phyloP scores from a whole-genome alignment of 1,140 invertebrate genomes.

The Orchesella cincta region DNA sequence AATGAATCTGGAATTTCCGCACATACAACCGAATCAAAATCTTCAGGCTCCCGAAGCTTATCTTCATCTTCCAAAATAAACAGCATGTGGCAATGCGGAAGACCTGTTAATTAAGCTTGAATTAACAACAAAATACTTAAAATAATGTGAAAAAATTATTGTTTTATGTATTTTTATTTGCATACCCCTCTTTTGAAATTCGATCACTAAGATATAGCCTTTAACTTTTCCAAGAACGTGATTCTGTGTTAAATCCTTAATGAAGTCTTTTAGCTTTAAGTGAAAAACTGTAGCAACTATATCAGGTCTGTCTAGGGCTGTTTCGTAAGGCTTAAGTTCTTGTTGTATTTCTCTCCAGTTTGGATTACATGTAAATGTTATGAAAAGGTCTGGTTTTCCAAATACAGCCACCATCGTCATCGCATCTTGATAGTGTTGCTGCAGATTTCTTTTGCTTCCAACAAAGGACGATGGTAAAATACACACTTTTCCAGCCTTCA shows the following conservation, averaged over 20 bases:
- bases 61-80: conserved; percentile 39
- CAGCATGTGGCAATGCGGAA: conserved; percentile 35
- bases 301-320: conserved; percentile 55
- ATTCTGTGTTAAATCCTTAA: conserved; percentile 41
- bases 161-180: not conserved
- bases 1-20: conserved; percentile 40
- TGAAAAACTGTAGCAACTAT: conserved; percentile 58
- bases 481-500: conserved; percentile 28
- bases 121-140: not conserved
- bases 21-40: conserved; percentile 32
- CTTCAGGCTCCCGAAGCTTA: conserved; percentile 42
- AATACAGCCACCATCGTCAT: conserved; percentile 59
- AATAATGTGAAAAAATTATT: not conserved
- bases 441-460: conserved; percentile 52
- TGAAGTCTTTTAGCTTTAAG: conserved; percentile 56
- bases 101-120: conserved; percentile 32
- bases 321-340: conserved; percentile 52
- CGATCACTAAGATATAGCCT: conserved; percentile 45
- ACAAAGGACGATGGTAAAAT: conserved; percentile 46
- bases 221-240: not conserved
- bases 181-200: conserved; percentile 48
- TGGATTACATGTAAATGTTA: conserved; percentile 61
- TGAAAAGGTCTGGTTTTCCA: conserved; percentile 58
- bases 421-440: conserved; percentile 57
- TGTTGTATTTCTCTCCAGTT: conserved; percentile 57